phyloP scores from a whole-genome alignment of 2,113 vertebrate genomes.

The Marmota monax region DNA sequence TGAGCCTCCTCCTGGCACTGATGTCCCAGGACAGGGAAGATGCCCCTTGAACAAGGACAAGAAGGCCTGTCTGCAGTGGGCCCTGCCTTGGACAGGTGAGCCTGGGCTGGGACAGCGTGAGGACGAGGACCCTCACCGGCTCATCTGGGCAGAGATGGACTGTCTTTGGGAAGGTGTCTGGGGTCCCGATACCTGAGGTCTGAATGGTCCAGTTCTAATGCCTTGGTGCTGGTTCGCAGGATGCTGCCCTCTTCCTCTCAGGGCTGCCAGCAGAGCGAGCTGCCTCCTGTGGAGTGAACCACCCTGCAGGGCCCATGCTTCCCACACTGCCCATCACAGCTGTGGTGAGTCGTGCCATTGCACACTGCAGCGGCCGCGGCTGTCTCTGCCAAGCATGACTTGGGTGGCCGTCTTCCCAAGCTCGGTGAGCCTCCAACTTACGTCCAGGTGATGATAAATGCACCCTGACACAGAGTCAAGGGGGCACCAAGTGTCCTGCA shows the following conservation, averaged over 20 bases:
- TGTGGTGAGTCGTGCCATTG: neutral
- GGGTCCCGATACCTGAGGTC: neutral
- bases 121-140: no score
- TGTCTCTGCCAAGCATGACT: neutral
- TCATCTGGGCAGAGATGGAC: neutral
- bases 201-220: accelerated
- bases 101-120: neutral
- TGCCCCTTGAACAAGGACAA: no score
- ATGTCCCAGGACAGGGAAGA: neutral
- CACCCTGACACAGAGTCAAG: neutral
- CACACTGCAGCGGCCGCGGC: accelerated
- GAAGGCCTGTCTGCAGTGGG: accelerated
- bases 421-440: accelerated
- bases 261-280: no score
- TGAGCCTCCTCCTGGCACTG: neutral
- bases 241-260: no score
- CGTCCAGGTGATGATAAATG: neutral
- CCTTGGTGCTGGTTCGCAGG: neutral
- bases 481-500: neutral
- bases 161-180: accelerated
- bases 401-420: neutral
- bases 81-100: neutral
- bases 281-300: neutral
- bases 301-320: accelerated
- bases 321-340: accelerated